phyloP scores from a whole-genome alignment of 30 jellyfish, hydroid and myxozoan species.

The Nemopilema nomurai region DNA sequence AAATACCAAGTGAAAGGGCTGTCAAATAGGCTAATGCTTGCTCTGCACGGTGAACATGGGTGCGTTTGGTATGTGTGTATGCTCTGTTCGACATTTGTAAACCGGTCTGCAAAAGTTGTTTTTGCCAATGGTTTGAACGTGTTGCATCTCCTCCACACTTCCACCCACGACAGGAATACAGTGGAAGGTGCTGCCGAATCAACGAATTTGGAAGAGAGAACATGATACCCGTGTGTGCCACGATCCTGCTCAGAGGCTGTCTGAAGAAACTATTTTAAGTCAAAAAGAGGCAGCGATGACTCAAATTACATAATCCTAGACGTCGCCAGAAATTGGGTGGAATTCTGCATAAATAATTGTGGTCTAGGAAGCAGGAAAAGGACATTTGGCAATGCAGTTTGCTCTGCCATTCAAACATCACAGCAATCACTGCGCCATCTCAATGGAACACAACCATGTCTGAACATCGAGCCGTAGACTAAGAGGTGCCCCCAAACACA shows the following conservation, averaged over 20 bases:
- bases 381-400: slow-evolving; percentile 7
- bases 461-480: no score
- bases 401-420: slow-evolving; percentile 16
- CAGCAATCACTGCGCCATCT: no score
- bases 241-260: background rate
- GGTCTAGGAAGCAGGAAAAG: slow-evolving; percentile 35
- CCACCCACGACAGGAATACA: no score
- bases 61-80: no score
- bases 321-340: slow-evolving; percentile 59
- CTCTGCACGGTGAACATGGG: no score
- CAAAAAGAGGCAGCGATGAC: slow-evolving; percentile 20
- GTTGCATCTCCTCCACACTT: background rate
- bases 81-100: background rate
- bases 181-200: no score
- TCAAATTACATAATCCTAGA: slow-evolving; percentile 34
- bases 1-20: no score
- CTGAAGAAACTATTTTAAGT: slow-evolving; percentile 16
- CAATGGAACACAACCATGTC: no score
- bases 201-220: background rate
- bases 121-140: background rate
- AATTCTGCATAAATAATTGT: slow-evolving; percentile 54
- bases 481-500: background rate
- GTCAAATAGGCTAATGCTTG: no score
- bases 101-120: background rate
- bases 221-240: background rate